Evolutionary conservation across 1,140 invertebrate genomes (phyloP), one percentile per base, ranked within the genome.

Genomic region (Ceratina japonica): DNA sequence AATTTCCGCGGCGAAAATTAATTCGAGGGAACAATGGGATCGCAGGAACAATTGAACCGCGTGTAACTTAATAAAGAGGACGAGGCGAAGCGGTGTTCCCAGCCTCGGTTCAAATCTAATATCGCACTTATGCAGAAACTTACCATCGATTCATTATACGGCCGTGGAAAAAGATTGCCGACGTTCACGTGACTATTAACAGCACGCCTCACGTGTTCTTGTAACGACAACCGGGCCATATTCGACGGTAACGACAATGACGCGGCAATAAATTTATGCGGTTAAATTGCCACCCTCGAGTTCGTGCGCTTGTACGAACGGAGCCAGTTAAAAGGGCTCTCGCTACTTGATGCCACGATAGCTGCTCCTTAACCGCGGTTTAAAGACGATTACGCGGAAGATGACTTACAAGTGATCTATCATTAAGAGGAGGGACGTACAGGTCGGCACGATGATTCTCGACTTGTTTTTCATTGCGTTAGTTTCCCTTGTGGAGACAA

Each of bases 201-300:
- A 52, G 27, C 27, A 75, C 20, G 56, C 22, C 8, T 75, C 16
- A 13, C 56, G 75, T 69, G 59, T 56, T 70, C 27, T 12, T 2
- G 16, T 75, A 74, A 79, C 15, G 15, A 56, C 24, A 20, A 66
- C 15, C 20, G 18, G 18, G 22, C 13, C 18, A 51, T 22, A 66
- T 44, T 75, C 56, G 20, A 68, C 31, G 18, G 22, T 61, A 74
- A 74, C 24, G 71, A 75, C 37, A 79, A 66, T 75, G 63, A 75
- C 44, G 75, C 16, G 63, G 54, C 20, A 49, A 68, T 79, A 74
- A 78, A 73, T 73, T 72, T 78, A 64, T 78, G 37, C 12, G 44
- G 61, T 79, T 75, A 75, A 75, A 75, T 80, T 75, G 24, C 49
- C 49, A 80, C 56, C 64, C 16, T 74, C 31, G 15, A 49, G 7